Base-by-base conservation (phyloP, 1,140 invertebrate species). In the Musca domestica region DNA sequence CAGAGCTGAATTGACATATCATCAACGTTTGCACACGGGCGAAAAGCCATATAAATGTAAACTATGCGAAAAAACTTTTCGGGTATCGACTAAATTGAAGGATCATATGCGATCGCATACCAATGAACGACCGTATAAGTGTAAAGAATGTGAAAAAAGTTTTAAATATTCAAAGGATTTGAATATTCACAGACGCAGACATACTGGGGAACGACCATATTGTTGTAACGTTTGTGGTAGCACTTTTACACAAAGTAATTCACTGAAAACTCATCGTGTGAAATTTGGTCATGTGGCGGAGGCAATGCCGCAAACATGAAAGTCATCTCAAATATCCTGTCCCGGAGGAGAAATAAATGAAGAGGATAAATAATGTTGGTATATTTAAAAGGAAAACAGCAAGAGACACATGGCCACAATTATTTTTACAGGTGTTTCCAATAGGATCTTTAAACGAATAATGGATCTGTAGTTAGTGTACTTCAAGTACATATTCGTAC, bases 21-120 rank as follows among this genome's bases (percentile, higher is more conserved):
- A 91, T 73, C 80, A 86, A 69, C 81, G 88, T 2, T 89, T 88
- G 0, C 91, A 93, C 72, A 91, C 90, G 0, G 90, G 90, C 2
- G 89, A 92, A 74, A 89, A 91, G 71, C 85, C 74, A 1, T 81
- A 73, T 49, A 81, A 82, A 12, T 86, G 85, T 69, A 80, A 76
- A n/a, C 83, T 80, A 71, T 86, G 85, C 71, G 72, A 79, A 17
- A 5, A 84, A 84, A 70, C 86, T 84, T 0, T 87, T 87, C 41
- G 85, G 85, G 0, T 86, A 86, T 69, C 80, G 83, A 1, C 84
- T 83, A 34, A 86, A 87, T 68, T 77, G 85, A 19, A 85, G 87
- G 12, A 87, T 90, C 56, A 61, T 20, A 61, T 61, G 56, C 56
- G 56, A 20, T 61, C 56, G 0, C 56, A 61, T 20, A 41, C 27